A percentile compares a stretch with the other conserved stretches of the same genome.
These are phyloP conservation scores for Bungarus multicinctus DNA, from an alignment of 2,113 vertebrate species.

Conservation along the genomic window DNA sequence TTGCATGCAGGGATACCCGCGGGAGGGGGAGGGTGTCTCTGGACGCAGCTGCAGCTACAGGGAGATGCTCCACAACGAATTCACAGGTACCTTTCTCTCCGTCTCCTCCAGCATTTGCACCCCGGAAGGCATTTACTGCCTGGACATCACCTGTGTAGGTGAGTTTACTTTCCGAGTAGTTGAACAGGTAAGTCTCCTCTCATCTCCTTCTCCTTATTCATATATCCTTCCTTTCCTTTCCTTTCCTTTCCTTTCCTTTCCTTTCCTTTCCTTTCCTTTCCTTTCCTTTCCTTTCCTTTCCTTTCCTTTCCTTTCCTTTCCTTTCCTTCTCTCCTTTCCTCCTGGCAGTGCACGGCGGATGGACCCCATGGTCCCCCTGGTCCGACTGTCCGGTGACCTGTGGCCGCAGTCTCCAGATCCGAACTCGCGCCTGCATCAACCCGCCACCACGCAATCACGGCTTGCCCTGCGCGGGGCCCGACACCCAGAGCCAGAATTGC, in stretches of 20 bases:
- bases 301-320: neutral
- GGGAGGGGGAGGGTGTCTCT: neutral
- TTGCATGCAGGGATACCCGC: neutral
- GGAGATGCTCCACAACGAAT: neutral
- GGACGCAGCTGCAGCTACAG: accelerated
- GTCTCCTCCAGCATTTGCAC: conserved; percentile 76
- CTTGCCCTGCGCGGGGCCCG: conserved; percentile 68
- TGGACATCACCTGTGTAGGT: conserved; percentile 78
- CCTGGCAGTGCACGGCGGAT: conserved; percentile 72
- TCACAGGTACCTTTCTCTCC: neutral
- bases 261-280: neutral
- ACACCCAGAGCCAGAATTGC: conserved; percentile 71
- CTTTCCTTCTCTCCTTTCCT: neutral
- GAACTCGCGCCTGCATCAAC: conserved; percentile 76
- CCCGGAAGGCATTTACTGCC: conserved; percentile 83
- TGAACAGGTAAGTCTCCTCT: neutral
- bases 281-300: no score
- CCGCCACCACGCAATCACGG: conserved; percentile 70
- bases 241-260: neutral
- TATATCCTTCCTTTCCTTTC: neutral
- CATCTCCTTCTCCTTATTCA: no score
- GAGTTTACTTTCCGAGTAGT: neutral
- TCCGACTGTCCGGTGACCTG: conserved; percentile 82
- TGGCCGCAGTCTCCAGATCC: conserved; percentile 69
- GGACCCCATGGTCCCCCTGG: conserved; percentile 88